Evolutionary conservation across 2,113 vertebrate species (phyloP).

Genomic region (Pelvicachromis taeniatus): DNA sequence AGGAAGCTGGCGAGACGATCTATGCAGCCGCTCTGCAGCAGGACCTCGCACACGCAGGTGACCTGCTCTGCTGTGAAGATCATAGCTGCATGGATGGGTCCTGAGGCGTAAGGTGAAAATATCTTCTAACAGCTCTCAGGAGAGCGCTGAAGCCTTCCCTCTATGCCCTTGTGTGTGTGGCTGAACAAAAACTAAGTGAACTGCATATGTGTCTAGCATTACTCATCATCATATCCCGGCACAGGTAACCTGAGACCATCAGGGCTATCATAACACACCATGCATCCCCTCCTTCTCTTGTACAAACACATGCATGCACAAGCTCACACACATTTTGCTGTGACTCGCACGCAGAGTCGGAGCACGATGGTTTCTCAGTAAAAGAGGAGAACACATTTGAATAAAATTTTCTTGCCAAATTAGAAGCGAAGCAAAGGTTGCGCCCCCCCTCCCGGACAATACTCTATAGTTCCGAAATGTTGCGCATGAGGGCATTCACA

Average conservation of each 20-base stretch:
- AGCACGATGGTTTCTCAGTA: not conserved
- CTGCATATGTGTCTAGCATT: not conserved
- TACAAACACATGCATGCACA: constrained; percentile 26
- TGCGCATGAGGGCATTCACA: not conserved
- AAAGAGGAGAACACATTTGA: constrained; percentile 45
- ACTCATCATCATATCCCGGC: constrained; percentile 36
- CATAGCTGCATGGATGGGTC: constrained; percentile 15
- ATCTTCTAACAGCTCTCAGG: not conserved
- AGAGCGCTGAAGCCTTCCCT: not conserved
- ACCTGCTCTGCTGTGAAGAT: constrained; percentile 72
- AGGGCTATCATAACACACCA: constrained; percentile 58
- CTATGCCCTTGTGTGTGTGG: not conserved
- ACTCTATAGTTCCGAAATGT: not conserved
- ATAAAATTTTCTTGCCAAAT: constrained; percentile 71
- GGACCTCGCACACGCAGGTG: constrained; percentile 59
- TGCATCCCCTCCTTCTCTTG: constrained; percentile 21
- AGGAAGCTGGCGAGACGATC: constrained; percentile 68
- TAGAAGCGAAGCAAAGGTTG: constrained; percentile 29
- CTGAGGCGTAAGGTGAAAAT: not conserved
- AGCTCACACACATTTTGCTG: not conserved
- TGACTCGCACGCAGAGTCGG: not conserved
- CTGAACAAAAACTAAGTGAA: not conserved
- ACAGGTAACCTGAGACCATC: constrained; percentile 66
- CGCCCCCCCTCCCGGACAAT: not conserved
- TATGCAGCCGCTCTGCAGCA: constrained; percentile 26